phyloP scores from a whole-genome alignment of 2,888 invertebrate genomes.

The Acleris sparsana region DNA sequence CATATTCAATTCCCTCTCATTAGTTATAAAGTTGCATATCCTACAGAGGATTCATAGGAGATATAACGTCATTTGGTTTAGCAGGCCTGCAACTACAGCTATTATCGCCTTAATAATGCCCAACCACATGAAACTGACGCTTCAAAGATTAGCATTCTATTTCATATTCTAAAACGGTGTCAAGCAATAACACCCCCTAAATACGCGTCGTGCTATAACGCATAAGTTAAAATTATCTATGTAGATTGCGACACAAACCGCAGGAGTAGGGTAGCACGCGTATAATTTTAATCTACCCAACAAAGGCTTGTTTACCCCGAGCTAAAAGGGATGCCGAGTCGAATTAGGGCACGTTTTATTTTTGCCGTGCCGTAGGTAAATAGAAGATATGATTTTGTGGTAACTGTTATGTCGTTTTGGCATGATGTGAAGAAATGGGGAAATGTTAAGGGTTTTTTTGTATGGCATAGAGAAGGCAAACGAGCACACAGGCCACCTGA shows the following conservation, averaged over 20 bases:
- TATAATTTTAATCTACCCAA: constrained; percentile 64
- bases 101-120: not conserved
- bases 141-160: not conserved
- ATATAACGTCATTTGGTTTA: too few species aligned
- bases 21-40: too few species aligned
- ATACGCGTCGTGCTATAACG: constrained; percentile 15
- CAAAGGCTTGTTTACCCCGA: constrained; percentile 55
- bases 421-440: too few species aligned
- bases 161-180: not conserved
- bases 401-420: constrained; percentile 18
- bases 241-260: constrained; percentile 43
- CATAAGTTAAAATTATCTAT: constrained; percentile 35
- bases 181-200: constrained; percentile 21
- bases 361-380: constrained; percentile 38
- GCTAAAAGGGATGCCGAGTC: constrained; percentile 61
- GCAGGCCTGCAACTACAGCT: too few species aligned
- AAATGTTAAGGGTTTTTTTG: too few species aligned
- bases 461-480: too few species aligned
- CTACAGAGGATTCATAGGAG: too few species aligned
- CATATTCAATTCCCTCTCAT: too few species aligned
- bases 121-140: not conserved
- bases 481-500: too few species aligned
- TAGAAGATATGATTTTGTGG: constrained; percentile 39
- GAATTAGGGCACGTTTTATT: constrained; percentile 58
- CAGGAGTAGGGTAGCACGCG: constrained; percentile 53